These are phyloP conservation scores for Rhyzopertha dominica DNA, from an alignment of 1,140 invertebrate genomes.

Conservation along the genomic window DNA sequence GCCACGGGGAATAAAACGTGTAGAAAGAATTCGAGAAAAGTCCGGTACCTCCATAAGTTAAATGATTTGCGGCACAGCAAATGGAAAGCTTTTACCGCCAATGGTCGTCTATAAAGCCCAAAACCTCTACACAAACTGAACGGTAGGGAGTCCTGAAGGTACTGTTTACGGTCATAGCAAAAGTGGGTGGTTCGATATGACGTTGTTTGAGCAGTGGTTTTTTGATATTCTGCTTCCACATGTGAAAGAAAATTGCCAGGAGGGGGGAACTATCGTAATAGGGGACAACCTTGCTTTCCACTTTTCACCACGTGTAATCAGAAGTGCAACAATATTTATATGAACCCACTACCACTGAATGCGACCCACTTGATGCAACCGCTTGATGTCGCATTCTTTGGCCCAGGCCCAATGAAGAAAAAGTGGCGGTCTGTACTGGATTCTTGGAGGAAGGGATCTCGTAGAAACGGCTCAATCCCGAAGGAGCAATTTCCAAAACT, in stretches of 20 bases:
- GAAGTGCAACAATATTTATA: constrained; percentile 14
- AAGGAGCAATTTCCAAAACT: constrained; percentile 17
- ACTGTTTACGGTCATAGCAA: constrained; percentile 22
- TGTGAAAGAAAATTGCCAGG: constrained; percentile 5
- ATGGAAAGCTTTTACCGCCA: no score
- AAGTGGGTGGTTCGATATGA: constrained; percentile 39
- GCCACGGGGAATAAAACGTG: no score
- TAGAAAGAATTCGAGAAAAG: no score
- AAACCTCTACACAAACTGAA: constrained; percentile 37
- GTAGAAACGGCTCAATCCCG: constrained; percentile 4
- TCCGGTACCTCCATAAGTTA: no score
- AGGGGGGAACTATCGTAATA: constrained; percentile 11
- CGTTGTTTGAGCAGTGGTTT: constrained; percentile 35
- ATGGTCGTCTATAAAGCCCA: no score
- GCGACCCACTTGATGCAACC: constrained; percentile 42
- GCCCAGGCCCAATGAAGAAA: constrained; percentile 35
- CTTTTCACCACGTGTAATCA: constrained; percentile 15
- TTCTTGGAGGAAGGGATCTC: constrained; percentile 25
- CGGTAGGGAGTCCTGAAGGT: constrained; percentile 16
- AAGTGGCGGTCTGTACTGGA: constrained; percentile 35
- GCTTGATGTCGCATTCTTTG: constrained; percentile 42
- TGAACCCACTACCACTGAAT: constrained; percentile 34
- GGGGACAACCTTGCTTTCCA: constrained; percentile 18
- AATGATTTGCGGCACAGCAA: no score
- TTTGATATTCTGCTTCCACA: constrained; percentile 11